phyloP scores from a whole-genome alignment of 1,140 invertebrate genomes.

The Drosophila pseudoobscura region DNA sequence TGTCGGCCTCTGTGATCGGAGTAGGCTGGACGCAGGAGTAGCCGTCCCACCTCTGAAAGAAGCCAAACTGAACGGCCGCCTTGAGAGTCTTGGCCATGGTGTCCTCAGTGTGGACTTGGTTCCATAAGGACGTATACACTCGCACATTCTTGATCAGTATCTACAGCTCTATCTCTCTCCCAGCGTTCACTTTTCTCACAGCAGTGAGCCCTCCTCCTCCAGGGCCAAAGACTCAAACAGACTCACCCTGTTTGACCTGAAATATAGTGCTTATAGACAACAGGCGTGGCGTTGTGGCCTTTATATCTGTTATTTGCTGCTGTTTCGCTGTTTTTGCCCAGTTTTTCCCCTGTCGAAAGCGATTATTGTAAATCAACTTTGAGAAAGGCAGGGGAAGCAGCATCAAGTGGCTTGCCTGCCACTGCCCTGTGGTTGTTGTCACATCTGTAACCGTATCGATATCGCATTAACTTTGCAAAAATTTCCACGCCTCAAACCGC shows the following conservation, averaged over 20 bases:
- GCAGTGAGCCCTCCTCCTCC: too few relatives aligned
- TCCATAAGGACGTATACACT: too few relatives aligned
- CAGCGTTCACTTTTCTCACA: too few relatives aligned
- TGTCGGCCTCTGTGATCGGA: too few relatives aligned
- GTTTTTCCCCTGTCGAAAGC: conserved; percentile 41
- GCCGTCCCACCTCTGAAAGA: too few relatives aligned
- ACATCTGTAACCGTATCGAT: conserved; percentile 49
- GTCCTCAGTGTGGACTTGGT: too few relatives aligned
- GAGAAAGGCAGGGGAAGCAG: conserved; percentile 9
- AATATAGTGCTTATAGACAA: conserved; percentile 43
- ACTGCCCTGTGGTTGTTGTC: conserved; percentile 13
- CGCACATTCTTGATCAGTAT: too few relatives aligned
- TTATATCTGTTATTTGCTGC: conserved; percentile 33
- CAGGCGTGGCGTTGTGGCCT: conserved; percentile 15
- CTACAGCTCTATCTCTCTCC: too few relatives aligned
- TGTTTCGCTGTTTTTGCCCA: conserved; percentile 1
- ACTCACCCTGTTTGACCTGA: conserved; percentile 29
- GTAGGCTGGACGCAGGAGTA: too few relatives aligned
- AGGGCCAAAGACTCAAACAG: too few relatives aligned
- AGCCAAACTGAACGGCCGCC: too few relatives aligned
- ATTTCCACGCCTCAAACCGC: conserved; percentile 44
- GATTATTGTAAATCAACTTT: conserved; percentile 67
- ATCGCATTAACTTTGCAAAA: conserved; percentile 65
- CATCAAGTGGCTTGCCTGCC: conserved; percentile 34
- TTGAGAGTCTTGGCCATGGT: too few relatives aligned